Evolutionary conservation across 1,140 invertebrate species (phyloP), one percentile per base, ranked within the genome.

Genomic region (Oedothorax gibbosus): DNA sequence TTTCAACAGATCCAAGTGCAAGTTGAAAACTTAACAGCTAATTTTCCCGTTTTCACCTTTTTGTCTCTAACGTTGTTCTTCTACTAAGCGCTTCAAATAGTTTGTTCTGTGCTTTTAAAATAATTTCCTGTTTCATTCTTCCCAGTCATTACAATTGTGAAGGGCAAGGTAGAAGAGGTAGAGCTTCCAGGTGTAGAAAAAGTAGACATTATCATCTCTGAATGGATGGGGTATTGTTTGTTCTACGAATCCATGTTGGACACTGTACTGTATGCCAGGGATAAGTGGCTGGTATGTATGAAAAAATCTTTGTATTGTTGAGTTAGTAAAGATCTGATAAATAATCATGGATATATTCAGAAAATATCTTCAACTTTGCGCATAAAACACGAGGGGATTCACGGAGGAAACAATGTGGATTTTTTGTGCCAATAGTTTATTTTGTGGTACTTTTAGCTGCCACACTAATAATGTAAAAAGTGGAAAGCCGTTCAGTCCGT

Each of bases 161-260:
- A 99, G 90, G 97, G 97, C 77, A 99, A 99, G 92, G 92, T 94
- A 14, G 93, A 94, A 88, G 93, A 94, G 83, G 92, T 94, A n/a
- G 87, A 88, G 56, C 88, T 94, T 35, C 93, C 93, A 2, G 92
- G 91, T 12, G 90, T 92, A 72, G 90, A 92, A 72, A 92, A 93
- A 87, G 98, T 99, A 49, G 99, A 99, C 89, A 99, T 99, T 49
- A 99, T 99, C 86, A 99, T 99, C 88, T 99, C 97, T 0, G 99
- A 99, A 91, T 99, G 99, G 99, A 99, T 99, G 99, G 99, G 99
- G 68, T 98, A 99, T 89, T 98, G 97, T 89, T 91, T 99, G 0
- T 98, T 99, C 89, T 99, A 99, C 88, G 97, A 99, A 90, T 97
- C 96, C 18, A 99, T 99, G 97, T 91, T 99, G 87, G 96, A 98